Conservation (phyloP, 1,140 invertebrate genomes). For the Drosophila quadrilineata region DNA sequence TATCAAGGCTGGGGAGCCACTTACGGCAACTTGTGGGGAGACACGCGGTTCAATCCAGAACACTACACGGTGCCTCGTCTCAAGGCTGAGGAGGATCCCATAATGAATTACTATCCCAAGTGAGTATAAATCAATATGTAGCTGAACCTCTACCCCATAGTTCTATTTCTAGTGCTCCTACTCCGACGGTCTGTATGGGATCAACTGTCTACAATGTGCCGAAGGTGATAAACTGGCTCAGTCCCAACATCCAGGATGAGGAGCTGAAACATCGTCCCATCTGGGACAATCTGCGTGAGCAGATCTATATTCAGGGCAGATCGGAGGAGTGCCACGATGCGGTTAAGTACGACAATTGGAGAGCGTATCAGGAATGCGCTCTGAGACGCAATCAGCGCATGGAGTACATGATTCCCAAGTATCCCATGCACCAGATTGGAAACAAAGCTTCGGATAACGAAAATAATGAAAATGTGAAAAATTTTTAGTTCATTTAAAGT, state of each 20-base stretch:
- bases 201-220: conserved; percentile 25
- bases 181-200: conserved; percentile 11
- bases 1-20: conserved; percentile 19
- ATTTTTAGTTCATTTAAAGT: too few species aligned
- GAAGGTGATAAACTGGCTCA: background rate
- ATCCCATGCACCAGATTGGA: conserved; percentile 28
- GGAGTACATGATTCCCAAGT: conserved; percentile 31
- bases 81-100: background rate
- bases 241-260: background rate
- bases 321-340: conserved; percentile 24
- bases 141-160: background rate
- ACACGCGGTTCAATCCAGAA: conserved; percentile 12
- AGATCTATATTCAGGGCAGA: conserved; percentile 5
- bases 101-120: conserved; percentile 12
- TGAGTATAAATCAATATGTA: background rate
- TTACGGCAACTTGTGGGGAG: conserved; percentile 6
- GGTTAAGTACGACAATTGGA: background rate
- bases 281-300: background rate
- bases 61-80: background rate
- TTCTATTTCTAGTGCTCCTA: background rate
- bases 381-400: conserved; percentile 21
- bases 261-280: background rate
- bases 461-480: too few species aligned
- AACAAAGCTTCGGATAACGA: background rate
- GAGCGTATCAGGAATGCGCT: conserved; percentile 6